phyloP scores from a whole-genome alignment of 2,797 vertebrate species.

The Rhincodon typus region DNA sequence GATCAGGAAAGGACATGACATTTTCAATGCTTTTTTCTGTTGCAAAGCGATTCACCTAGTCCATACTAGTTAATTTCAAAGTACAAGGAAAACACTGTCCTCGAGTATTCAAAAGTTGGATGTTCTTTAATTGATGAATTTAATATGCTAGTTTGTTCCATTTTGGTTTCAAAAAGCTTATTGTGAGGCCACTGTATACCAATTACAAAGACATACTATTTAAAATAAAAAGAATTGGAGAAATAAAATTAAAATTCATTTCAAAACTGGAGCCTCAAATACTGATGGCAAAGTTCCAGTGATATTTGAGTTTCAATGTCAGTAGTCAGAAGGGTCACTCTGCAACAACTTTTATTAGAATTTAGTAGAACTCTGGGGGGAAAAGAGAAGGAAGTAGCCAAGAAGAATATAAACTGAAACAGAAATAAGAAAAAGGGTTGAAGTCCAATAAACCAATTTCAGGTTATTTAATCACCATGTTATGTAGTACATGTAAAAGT shows the following conservation, averaged over 20 bases:
- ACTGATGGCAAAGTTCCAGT: background rate
- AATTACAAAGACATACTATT: background rate
- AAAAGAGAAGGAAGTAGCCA: background rate
- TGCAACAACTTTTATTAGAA: background rate
- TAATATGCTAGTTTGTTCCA: background rate
- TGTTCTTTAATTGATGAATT: background rate
- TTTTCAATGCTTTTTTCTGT: background rate
- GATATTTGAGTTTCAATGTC: background rate
- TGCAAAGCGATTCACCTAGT: background rate
- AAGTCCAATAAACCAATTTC: background rate
- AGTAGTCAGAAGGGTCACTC: background rate
- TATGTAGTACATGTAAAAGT: background rate
- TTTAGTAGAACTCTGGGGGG: background rate
- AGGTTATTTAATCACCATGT: background rate
- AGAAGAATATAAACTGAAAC: background rate
- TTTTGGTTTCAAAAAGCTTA: background rate
- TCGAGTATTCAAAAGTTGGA: background rate
- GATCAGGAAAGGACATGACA: background rate
- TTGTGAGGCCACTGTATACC: background rate
- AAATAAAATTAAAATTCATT: slow-evolving; percentile 6
- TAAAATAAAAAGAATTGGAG: background rate
- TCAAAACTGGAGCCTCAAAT: background rate
- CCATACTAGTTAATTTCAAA: background rate
- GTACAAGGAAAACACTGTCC: background rate
- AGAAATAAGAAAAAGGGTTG: background rate